Conservation (phyloP, 2,797 vertebrate species). For the Lindbergichthys nudifrons region DNA sequence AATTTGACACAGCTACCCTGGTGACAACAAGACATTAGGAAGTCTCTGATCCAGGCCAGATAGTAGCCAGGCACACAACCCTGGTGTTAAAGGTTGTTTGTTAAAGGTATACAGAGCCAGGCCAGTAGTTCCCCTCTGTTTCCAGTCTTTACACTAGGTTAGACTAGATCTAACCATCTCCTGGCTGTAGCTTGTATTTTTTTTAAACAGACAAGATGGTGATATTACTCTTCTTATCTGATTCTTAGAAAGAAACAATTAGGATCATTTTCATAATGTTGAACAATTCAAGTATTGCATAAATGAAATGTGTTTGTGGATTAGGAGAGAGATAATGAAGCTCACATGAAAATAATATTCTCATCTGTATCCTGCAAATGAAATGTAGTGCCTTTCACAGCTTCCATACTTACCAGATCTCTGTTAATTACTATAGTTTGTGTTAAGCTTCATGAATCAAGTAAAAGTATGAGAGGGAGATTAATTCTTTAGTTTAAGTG, state of each 20-base stretch:
- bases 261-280: background rate
- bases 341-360: conserved; percentile 25
- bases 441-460: conserved; percentile 47
- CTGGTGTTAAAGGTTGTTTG: background rate
- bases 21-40: background rate
- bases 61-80: background rate
- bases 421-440: conserved; percentile 46
- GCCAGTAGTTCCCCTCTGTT: background rate
- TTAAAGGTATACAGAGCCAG: background rate
- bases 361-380: conserved; percentile 26
- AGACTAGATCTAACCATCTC: background rate
- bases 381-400: conserved; percentile 36
- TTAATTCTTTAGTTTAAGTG: conserved; percentile 48
- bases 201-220: background rate
- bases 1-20: background rate
- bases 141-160: background rate
- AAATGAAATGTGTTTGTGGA: background rate
- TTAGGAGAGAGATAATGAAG: conserved; percentile 7
- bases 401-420: conserved; percentile 34
- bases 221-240: background rate
- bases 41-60: background rate
- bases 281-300: background rate
- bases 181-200: background rate
- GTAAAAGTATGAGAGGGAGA: conserved; percentile 44
- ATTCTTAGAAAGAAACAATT: background rate